Evolutionary conservation across 2,888 invertebrate genomes (phyloP), one percentile per base, ranked within the genome.

Genomic region (Lepidocyrtinus sp.): DNA sequence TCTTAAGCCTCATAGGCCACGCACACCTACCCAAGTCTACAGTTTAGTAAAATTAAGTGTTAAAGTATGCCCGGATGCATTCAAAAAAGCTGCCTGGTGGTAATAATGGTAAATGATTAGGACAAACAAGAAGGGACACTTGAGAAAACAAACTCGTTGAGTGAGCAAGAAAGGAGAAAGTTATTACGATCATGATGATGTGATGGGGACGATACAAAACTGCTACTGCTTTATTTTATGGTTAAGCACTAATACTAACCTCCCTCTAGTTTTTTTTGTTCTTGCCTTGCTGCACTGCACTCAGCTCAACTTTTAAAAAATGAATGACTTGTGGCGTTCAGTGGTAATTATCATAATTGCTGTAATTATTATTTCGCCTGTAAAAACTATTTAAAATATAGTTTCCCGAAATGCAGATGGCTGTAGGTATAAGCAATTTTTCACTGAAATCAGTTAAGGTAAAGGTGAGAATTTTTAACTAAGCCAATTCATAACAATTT

Each of bases 381-480:
- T 24, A 72, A n/a, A 50, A 50, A 68, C 50, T 68, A 63, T 68
- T 78, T 78, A 78, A 78, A 50, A 50, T n/a, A 2, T 17, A 1
- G 12, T 50, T 76, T 76, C 72, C 72, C 71, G n/a, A 50, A 50
- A 61, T 67, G 55, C 50, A 45, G 67, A 61, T 63, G 72, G 59
- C 24, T n/a, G n/a, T n/a, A n/a, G n/a, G n/a, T 67, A 59, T 70
- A 50, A 50, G 15, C 36, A 59, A 72, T 77, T 74, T 70, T 25
- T 67, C 70, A 71, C 65, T 50, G 62, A 70, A 71, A 65, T 65
- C 25, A 71, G 71, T 46, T 72, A 65, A 67, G 68, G 73, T 72
- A 69, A 73, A 78, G 78, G 78, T 78, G 78, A 73, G 72, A 78
- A 78, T 63, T 78, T 78, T 78, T 78, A 78, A 78, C 73, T 78